Percentiles rank a stretch among this genome's conserved stretches.
phyloP scores from a whole-genome alignment of 2,113 vertebrate species.

The Dasyprocta punctata region DNA sequence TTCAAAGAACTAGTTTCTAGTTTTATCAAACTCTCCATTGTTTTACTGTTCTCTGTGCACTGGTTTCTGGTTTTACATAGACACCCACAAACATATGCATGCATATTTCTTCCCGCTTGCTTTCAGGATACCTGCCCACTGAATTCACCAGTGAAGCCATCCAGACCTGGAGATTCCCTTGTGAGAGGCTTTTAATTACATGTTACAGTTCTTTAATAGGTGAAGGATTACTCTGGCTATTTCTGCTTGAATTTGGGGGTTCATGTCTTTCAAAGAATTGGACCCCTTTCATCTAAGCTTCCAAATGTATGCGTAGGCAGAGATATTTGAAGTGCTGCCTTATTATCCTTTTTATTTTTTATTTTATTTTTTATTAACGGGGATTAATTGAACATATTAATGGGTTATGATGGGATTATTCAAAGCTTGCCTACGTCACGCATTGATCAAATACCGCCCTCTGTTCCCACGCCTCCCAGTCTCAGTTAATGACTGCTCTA shows the following conservation, averaged over 20 bases:
- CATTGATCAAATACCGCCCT: neutral
- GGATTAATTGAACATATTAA: neutral
- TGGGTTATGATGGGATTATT: no score
- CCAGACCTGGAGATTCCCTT: no score
- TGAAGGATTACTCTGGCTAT: neutral
- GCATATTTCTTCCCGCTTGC: neutral
- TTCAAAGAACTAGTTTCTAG: neutral
- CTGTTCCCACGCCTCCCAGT: neutral
- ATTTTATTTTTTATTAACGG: neutral
- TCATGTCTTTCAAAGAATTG: neutral
- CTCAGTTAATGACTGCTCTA: neutral
- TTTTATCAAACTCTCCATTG: neutral
- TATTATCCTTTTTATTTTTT: neutral
- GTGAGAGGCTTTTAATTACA: neutral
- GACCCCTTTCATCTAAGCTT: neutral
- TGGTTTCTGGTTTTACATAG: neutral
- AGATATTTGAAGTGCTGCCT: neutral
- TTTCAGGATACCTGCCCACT: neutral
- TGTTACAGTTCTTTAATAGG: neutral
- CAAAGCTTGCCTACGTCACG: neutral
- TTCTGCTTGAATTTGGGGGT: neutral
- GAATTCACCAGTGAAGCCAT: no score
- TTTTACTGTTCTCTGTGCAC: neutral
- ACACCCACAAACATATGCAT: neutral
- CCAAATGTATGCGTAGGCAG: neutral